These are phyloP conservation scores for Gymnoscelis rufifasciata DNA, from an alignment of 2,888 invertebrate genomes.

Conservation along the genomic window DNA sequence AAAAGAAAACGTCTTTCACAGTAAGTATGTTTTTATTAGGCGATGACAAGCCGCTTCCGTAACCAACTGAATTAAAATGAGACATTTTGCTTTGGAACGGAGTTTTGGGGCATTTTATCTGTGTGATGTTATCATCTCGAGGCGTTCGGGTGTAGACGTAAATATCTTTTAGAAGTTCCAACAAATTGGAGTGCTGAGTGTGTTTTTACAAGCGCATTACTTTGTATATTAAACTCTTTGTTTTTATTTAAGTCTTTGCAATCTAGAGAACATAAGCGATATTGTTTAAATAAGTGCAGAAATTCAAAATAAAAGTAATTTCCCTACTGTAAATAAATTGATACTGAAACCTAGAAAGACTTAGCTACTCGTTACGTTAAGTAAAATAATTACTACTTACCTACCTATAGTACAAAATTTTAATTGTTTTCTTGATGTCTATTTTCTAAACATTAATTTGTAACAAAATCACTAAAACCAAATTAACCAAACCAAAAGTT, in stretches of 20 bases:
- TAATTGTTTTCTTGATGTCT: too few relatives aligned
- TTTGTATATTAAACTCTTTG: not conserved
- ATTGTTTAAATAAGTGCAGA: too few relatives aligned
- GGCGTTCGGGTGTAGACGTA: not conserved
- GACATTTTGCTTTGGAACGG: conserved; percentile 22
- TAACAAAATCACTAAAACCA: too few relatives aligned
- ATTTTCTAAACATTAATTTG: too few relatives aligned
- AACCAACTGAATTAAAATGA: conserved; percentile 30
- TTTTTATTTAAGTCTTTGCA: not conserved
- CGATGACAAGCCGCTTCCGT: conserved; percentile 27
- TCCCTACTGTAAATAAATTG: too few relatives aligned
- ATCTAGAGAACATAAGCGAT: too few relatives aligned
- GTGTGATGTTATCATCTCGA: conserved; percentile 5
- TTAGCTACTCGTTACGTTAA: too few relatives aligned
- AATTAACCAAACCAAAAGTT: too few relatives aligned
- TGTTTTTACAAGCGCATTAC: not conserved
- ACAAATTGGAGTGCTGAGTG: not conserved
- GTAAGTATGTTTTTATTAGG: conserved; percentile 29
- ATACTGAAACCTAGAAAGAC: too few relatives aligned
- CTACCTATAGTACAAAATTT: too few relatives aligned
- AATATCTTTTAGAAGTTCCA: not conserved
- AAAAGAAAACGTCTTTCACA: conserved; percentile 25
- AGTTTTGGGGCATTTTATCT: conserved; percentile 14
- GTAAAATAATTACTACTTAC: too few relatives aligned
- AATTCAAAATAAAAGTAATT: too few relatives aligned